Evolutionary conservation across 2,888 invertebrate species (phyloP).

Genomic region (Eilema griseolum): DNA sequence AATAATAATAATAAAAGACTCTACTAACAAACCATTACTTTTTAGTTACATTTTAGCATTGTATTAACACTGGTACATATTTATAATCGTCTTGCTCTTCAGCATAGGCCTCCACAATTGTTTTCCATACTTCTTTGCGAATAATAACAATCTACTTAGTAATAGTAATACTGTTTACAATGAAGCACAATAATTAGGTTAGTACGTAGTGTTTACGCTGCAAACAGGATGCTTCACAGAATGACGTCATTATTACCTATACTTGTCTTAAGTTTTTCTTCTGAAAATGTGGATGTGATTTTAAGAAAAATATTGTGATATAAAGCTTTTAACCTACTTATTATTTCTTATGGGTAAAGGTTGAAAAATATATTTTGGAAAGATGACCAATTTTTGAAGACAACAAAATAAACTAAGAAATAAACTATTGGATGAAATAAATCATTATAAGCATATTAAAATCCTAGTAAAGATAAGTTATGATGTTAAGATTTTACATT

Average conservation of each 20-base stretch:
- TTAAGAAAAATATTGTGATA: not conserved
- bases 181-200: not conserved
- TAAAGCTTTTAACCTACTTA: not conserved
- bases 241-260: slow-evolving; percentile 1
- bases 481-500: not conserved
- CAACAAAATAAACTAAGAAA: not conserved
- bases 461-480: too few relatives aligned
- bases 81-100: too few relatives aligned
- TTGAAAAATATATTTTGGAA: too few relatives aligned
- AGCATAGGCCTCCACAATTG: too few relatives aligned
- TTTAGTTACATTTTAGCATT: too few relatives aligned
- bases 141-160: too few relatives aligned
- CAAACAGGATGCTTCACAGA: not conserved
- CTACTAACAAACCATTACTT: too few relatives aligned
- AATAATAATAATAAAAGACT: too few relatives aligned
- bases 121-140: too few relatives aligned
- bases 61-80: too few relatives aligned
- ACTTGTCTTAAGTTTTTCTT: not conserved
- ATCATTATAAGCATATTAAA: not conserved
- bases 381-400: not conserved
- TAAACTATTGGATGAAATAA: not conserved
- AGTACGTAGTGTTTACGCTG: not conserved
- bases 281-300: not conserved
- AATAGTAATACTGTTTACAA: not conserved
- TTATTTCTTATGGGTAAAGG: not conserved